Evolutionary conservation across 1,140 invertebrate genomes (phyloP), one percentile per base, ranked within the genome.

Genomic region (Eueides isabella): DNA sequence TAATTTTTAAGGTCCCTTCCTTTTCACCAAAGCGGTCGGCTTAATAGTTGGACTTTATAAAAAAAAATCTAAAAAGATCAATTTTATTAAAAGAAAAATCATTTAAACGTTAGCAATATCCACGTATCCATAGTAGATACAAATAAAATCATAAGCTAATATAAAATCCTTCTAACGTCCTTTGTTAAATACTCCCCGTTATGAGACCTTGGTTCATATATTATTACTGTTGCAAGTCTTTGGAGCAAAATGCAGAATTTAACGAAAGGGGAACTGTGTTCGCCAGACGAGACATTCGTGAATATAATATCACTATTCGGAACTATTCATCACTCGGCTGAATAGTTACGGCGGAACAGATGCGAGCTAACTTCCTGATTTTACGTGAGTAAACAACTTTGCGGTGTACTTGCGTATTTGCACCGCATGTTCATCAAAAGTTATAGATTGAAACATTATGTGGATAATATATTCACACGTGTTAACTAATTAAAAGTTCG

Each of bases 221-320:
- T 38, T 63, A 70, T 70, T 70, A 70, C 48, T 23, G 67, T 26
- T 7, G 30, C 30, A 35, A 30, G 48, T 72, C 71, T 67, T 61
- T 71, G 29, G 28, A 64, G 62, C 26, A 31, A 70, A 66, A 72
- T 61, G 65, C 31, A 31, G 33, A 72, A 67, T 38, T 67, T 38
- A 67, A 66, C 64, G 71, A 23, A 61, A 72, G 48, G 70, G 65
- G 48, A 31, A 61, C 65, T 23, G 55, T 64, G 67, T 23, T 35
- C 38, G 62, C 70, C 70, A 71, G 70, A 71, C 70, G 70, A 72
- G 71, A 72, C 71, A 63, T 61, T 62, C 71, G 64, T 72, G 71
- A 72, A 72, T 72, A 72, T 72, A 67, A 72, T 72, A 72, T 72
- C 64, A 72, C 65, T 72, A 63, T 67, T 72, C 55, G 44, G 26